These are phyloP conservation scores for Aldabrachelys gigantea DNA, from an alignment of 2,113 vertebrate genomes.

Conservation along the genomic window DNA sequence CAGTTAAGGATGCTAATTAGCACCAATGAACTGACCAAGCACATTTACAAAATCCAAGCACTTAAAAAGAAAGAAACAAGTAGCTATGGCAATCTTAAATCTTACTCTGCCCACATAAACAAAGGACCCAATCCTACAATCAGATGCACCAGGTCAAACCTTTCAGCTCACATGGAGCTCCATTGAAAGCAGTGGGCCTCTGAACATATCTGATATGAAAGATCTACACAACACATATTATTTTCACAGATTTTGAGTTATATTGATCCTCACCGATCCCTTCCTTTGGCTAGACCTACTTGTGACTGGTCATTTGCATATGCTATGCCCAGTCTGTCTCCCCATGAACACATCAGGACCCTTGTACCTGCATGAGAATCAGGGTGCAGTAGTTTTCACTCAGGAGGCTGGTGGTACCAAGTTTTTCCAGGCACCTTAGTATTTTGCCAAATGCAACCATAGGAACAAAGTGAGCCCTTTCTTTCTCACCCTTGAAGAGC, in stretches of 20 bases:
- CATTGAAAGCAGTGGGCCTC: neutral
- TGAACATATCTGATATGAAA: neutral
- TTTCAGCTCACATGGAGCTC: neutral
- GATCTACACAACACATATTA: neutral
- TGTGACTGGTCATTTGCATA: neutral
- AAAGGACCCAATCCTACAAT: neutral
- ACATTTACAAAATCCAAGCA: neutral
- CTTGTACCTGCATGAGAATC: neutral
- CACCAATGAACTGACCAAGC: neutral
- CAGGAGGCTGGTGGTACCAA: neutral
- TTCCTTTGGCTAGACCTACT: neutral
- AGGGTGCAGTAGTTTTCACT: neutral
- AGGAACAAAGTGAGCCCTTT: neutral
- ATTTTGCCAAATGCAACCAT: neutral
- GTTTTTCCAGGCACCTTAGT: neutral
- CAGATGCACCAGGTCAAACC: neutral
- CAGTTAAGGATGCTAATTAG: neutral
- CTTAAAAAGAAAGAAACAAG: neutral
- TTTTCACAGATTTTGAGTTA: neutral
- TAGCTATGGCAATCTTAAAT: accelerated
- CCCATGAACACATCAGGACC: neutral
- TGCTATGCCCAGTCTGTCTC: neutral
- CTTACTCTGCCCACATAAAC: accelerated
- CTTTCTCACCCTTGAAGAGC: neutral
- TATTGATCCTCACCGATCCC: neutral